Percentiles rank a stretch among this genome's conserved stretches.
Evolutionary conservation across 2,113 vertebrate species (phyloP).

Genomic region (Sphyrna mokarran): DNA sequence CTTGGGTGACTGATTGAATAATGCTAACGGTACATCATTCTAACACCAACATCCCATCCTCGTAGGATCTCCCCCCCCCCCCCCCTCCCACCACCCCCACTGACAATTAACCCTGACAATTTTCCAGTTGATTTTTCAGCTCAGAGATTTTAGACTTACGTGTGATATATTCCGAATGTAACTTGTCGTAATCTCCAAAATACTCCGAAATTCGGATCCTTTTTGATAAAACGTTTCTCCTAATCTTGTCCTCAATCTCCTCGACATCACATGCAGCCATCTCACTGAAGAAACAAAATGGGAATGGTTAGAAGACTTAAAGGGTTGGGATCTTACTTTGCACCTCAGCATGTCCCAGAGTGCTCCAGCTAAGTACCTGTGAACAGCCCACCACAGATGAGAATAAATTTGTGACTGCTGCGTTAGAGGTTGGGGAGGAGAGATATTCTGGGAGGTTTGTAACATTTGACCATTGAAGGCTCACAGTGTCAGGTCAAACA

Average conservation of each 20-base stretch:
- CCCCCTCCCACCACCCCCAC: no score
- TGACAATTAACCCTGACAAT: not conserved
- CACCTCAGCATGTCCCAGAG: no score
- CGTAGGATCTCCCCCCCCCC: no score
- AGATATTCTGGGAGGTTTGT: not conserved
- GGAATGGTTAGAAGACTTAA: not conserved
- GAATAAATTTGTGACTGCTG: not conserved
- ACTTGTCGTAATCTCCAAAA: constrained; percentile 32
- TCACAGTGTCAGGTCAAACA: not conserved
- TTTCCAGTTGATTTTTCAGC: not conserved
- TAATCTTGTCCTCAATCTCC: not conserved
- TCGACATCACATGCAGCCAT: not conserved
- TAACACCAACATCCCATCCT: no score
- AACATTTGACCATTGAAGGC: not conserved
- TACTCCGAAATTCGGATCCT: constrained; percentile 20
- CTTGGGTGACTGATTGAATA: no score
- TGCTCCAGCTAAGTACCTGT: not conserved
- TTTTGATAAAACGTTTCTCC: not conserved
- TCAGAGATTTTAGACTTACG: not conserved
- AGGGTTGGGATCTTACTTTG: not conserved
- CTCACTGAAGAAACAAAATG: constrained; percentile 15
- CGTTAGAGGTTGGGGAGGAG: not conserved
- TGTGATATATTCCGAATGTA: not conserved
- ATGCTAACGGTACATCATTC: no score
- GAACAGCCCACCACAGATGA: not conserved